Evolutionary conservation across 2,797 vertebrate genomes (phyloP).

Genomic region (Lepilemur ruficaudatus): DNA sequence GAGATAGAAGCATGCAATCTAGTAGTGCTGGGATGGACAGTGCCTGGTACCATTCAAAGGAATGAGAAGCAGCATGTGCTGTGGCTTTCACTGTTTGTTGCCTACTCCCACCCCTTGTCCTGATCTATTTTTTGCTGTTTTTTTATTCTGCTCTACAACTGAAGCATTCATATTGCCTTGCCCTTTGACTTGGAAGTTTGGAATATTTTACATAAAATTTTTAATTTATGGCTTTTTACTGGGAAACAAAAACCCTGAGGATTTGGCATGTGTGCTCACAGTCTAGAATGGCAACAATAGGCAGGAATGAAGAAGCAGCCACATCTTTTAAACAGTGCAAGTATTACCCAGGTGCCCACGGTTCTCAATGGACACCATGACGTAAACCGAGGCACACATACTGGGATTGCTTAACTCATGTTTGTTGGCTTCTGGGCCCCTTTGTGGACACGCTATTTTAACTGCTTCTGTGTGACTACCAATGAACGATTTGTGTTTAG

Average conservation of each 20-base stretch:
- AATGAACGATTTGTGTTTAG: background rate
- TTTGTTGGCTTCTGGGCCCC: background rate
- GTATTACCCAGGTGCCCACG: too few species aligned
- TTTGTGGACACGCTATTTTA: background rate
- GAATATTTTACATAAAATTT: background rate
- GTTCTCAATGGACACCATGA: too few species aligned
- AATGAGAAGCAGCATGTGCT: background rate
- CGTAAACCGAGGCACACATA: background rate
- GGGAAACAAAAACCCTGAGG: background rate
- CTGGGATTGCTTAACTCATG: background rate
- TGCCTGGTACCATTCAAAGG: background rate
- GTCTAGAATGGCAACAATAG: rapidly evolving
- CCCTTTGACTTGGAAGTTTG: background rate
- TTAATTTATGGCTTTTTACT: background rate
- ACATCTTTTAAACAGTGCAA: background rate
- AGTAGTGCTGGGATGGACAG: rapidly evolving
- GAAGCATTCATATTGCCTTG: background rate
- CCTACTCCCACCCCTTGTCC: rapidly evolving
- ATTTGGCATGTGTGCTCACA: background rate
- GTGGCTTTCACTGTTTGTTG: background rate
- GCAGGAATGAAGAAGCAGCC: background rate
- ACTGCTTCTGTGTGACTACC: background rate
- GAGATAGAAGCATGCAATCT: background rate
- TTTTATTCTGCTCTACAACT: rapidly evolving
- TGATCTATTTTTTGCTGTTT: background rate